Evolutionary conservation across 1,140 invertebrate genomes (phyloP), one percentile per base, ranked within the genome.

Genomic region (Pteromalus puparum): DNA sequence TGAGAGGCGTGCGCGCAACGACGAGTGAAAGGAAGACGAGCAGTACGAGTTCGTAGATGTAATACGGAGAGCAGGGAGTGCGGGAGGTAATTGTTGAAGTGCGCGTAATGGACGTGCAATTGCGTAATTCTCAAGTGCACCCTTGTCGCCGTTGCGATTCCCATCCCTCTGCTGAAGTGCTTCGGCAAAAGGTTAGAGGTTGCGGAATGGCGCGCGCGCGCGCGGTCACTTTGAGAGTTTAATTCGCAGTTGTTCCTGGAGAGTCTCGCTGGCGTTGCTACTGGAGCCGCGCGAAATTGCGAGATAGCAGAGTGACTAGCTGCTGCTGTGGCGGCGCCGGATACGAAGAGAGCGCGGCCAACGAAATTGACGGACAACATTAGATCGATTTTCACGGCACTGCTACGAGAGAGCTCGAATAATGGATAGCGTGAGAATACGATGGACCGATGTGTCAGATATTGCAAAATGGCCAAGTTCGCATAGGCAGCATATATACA

Each of bases 151-250:
- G 9, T 28, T 70, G 18, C 28, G 67, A 24, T 70, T 53, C n/a
- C 48, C 53, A 61, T 61, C 53, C 21, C 53, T 61, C 53, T 21
- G 5, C 53, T 34, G 30, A 34, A 34, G 30, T 5, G 46, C 46
- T 48, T 48, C 15, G 53, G 53, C 53, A 61, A 61, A 61, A 61
- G 28, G 68, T 70, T 70, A 30, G 68, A 70, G 68, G 24, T n/a
- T 70, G 26, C 26, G 68, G 68, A 70, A 70, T 30, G 12, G 61
- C 30, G 4, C 61, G 61, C 61, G 61, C 61, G 24, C 10, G 26
- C 28, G 68, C 68, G 68, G 68, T 70, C 68, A 70, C 68, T 70
- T 70, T 70, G 68, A 70, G 28, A 26, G 68, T 30, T 70, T 70
- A 70, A 70, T 70, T 70, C 26, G 68, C 26, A 70, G 68, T 70